Base-by-base conservation (phyloP, 2,113 vertebrate species). In the Lophius piscatorius region DNA sequence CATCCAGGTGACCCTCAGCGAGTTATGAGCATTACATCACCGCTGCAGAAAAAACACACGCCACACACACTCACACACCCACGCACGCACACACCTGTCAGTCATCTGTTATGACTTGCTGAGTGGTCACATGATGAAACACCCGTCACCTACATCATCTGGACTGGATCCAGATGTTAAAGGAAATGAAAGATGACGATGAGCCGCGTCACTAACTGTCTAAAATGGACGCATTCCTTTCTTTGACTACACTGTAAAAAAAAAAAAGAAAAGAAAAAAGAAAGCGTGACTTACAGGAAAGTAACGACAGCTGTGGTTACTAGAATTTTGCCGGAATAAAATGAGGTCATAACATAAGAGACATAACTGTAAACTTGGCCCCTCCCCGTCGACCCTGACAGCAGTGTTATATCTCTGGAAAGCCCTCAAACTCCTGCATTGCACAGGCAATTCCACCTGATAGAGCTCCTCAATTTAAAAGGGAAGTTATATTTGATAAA, bases 101-200 rank as follows among this genome's bases (percentile, higher is more conserved):
- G 17, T 59, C 18, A 41, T 41, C 7, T 12, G 9, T 5, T 6
- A 1, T 38, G 14, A 44, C 24, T 20, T 29, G 31, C 26, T 10
- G 13, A 12, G 17, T 31, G 20, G 50, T 21, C 9, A 5, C 20
- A 51, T 47, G 47, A 57, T 65, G 51, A 70, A 62, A 72, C 33
- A 48, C 33, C 66, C 8, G 14, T 46, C 76, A 63, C 44, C 48
- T 31, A 66, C 47, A 76, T 71, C 70, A 60, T 83, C 76, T 73
- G 63, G 59, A 65, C 26, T 38, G 46, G 55, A 85, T 54, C 83
- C 58, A 81, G 84, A 84, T 88, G 87, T 81, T 57, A 28, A 36
- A 57, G 24, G 51, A 73, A 73, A 77, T 58, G 77, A 73, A 78
- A 63, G 34, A 69, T 84, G 80, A 88, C 24, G 39, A 59, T 20